Percentiles rank a stretch among this genome's conserved stretches.
Evolutionary conservation across 2,888 invertebrate genomes (phyloP).

Genomic region (Gasteruption jaculator): DNA sequence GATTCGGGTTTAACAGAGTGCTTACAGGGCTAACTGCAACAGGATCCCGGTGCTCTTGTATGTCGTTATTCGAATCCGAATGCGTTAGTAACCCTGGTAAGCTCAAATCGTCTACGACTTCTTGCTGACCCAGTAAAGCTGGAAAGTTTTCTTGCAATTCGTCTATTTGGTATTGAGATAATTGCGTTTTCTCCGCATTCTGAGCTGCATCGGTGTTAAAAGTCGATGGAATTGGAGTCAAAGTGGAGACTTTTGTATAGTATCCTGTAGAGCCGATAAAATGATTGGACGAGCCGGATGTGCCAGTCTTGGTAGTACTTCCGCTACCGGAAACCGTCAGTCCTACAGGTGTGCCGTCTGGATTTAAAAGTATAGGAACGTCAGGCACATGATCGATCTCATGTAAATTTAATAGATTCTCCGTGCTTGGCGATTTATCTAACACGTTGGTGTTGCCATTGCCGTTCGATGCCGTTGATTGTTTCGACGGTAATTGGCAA

Average conservation of each 20-base stretch:
- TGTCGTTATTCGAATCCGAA: conserved; percentile 37
- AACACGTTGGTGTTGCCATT: conserved; percentile 14
- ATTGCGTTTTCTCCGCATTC: conserved; percentile 43
- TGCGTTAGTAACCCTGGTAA: conserved; percentile 39
- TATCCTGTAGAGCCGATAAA: conserved; percentile 15
- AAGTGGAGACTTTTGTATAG: conserved; percentile 36
- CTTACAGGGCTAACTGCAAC: conserved; percentile 34
- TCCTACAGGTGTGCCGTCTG: conserved; percentile 43
- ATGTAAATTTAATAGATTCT: conserved; percentile 33
- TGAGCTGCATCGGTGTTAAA: conserved; percentile 51
- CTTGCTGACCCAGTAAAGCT: conserved; percentile 38
- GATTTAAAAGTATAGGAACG: conserved; percentile 43
- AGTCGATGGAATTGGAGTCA: conserved; percentile 32
- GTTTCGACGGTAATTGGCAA: conserved; percentile 67
- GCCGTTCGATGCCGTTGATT: too few species aligned
- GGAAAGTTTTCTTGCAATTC: conserved; percentile 36
- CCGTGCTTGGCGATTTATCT: conserved; percentile 28
- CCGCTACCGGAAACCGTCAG: conserved; percentile 13
- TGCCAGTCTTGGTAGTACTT: conserved; percentile 16
- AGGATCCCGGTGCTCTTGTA: conserved; percentile 28
- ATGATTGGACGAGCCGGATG: conserved; percentile 19
- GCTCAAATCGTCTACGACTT: conserved; percentile 38
- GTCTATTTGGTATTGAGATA: conserved; percentile 25
- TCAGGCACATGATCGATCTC: conserved; percentile 46
- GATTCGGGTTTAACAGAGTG: conserved; percentile 42